phyloP scores from a whole-genome alignment of 2,113 vertebrate species.

The Hemiprocne comata region DNA sequence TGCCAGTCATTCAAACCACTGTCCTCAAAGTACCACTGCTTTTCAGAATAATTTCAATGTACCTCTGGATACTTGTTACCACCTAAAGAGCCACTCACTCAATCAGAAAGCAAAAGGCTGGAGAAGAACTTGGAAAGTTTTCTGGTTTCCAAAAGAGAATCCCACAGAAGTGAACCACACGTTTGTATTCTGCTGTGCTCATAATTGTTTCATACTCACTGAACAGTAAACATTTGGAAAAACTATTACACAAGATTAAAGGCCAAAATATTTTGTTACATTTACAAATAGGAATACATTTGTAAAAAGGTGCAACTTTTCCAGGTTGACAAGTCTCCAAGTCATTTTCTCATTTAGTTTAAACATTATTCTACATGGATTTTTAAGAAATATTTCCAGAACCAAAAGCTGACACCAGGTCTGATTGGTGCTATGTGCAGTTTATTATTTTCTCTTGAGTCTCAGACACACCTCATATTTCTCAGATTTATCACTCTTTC shows the following conservation, averaged over 20 bases:
- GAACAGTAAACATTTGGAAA: not conserved
- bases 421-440: fast-evolving
- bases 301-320: not conserved
- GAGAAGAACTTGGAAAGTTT: not conserved
- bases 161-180: not conserved
- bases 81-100: not conserved
- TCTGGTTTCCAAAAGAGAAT: not conserved
- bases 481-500: not conserved
- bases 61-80: not conserved
- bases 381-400: not conserved
- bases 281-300: not conserved
- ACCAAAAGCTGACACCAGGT: not conserved
- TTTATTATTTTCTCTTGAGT: not conserved
- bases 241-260: not conserved
- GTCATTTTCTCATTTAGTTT: not conserved
- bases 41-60: not conserved
- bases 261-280: not conserved
- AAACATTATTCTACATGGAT: not conserved
- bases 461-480: not conserved
- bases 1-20: not conserved
- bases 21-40: not conserved
- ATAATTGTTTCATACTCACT: not conserved
- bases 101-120: not conserved
- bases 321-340: not conserved
- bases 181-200: not conserved